Conservation (phyloP, 92 coral and sea anemone species). For the Plumapathes pennacea region DNA sequence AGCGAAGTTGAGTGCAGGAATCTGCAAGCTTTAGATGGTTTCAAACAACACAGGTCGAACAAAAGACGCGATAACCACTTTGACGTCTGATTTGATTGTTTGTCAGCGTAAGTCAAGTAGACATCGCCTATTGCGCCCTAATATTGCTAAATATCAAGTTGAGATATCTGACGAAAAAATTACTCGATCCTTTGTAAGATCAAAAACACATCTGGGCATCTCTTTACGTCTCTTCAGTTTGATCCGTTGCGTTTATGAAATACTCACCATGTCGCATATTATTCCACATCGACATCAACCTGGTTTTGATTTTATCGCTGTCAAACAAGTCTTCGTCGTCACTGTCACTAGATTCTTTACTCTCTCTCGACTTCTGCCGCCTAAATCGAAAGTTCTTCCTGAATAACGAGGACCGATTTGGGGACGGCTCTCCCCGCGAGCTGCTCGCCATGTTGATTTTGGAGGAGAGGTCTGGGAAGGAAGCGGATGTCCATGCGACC, state of each 20-base stretch:
- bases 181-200: neutral
- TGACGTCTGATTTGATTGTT: too few relatives aligned
- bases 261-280: constrained; percentile 84
- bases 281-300: constrained; percentile 87
- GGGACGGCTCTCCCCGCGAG: neutral
- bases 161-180: neutral
- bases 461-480: too few relatives aligned
- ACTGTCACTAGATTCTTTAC: constrained; percentile 64
- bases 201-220: too few relatives aligned
- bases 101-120: too few relatives aligned
- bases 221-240: too few relatives aligned
- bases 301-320: constrained; percentile 83
- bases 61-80: too few relatives aligned
- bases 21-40: too few relatives aligned
- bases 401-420: neutral
- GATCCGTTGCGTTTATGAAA: too few relatives aligned
- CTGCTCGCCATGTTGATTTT: constrained; percentile 28
- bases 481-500: too few relatives aligned
- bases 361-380: constrained; percentile 51
- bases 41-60: too few relatives aligned
- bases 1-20: too few relatives aligned
- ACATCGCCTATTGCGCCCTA: neutral
- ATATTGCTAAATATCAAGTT: neutral
- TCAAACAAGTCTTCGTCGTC: constrained; percentile 87
- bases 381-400: constrained; percentile 10